These are phyloP conservation scores for Nasonia longicornis DNA, from an alignment of 1,140 invertebrate genomes.

Conservation along the genomic window DNA sequence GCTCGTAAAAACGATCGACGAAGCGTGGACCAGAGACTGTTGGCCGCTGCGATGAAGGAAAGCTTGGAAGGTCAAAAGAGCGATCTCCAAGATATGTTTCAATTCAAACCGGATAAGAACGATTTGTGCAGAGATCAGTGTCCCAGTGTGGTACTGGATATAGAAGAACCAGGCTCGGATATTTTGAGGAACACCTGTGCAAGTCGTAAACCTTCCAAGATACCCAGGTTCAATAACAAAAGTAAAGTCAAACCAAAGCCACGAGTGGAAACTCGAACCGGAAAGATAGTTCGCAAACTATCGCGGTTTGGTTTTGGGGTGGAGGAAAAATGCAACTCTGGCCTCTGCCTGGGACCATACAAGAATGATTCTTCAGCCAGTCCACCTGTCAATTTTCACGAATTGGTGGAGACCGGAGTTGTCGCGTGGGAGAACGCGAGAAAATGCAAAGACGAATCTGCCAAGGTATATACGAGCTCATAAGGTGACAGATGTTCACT, in stretches of 20 bases:
- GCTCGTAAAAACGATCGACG: neutral
- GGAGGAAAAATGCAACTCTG: constrained; percentile 66
- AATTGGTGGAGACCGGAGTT: constrained; percentile 60
- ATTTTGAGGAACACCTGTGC: too few species aligned
- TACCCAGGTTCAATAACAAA: neutral
- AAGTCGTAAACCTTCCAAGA: neutral
- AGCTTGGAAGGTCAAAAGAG: neutral
- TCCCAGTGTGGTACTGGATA: neutral
- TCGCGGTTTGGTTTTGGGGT: constrained; percentile 68
- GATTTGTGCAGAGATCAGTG: neutral
- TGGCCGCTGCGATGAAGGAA: neutral
- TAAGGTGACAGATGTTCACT: neutral
- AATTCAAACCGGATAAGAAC: neutral
- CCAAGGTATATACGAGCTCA: neutral
- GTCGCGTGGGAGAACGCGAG: constrained; percentile 58
- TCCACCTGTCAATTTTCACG: constrained; percentile 40
- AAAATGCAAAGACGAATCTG: neutral
- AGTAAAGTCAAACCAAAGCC: neutral
- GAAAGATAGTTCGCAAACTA: constrained; percentile 45
- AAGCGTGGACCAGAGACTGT: neutral
- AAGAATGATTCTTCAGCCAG: constrained; percentile 43
- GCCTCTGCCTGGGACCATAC: constrained; percentile 60
- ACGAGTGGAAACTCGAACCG: neutral
- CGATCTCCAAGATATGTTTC: neutral
- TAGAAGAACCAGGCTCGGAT: neutral